These are phyloP conservation scores for Cryptoprocta ferox DNA, from an alignment of 2,797 vertebrate genomes.

Conservation along the genomic window DNA sequence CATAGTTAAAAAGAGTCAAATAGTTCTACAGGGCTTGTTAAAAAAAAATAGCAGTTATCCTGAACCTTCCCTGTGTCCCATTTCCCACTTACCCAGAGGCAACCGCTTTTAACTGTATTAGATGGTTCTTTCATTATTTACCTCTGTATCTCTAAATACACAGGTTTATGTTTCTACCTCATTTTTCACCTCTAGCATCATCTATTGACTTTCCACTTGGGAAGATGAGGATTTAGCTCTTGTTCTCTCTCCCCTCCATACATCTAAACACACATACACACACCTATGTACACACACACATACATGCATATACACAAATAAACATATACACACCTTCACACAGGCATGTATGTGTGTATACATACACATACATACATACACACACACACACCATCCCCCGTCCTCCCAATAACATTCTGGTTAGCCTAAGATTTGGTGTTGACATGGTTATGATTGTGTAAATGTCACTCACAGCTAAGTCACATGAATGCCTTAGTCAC, in stretches of 20 bases:
- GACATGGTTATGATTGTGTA: not conserved
- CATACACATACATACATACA: rapidly evolving
- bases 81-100: not conserved
- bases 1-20: not conserved
- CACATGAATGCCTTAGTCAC: not conserved
- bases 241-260: not conserved
- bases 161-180: not conserved
- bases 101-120: not conserved
- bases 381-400: rapidly evolving
- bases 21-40: not conserved
- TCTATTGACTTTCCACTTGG: not conserved
- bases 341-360: not conserved
- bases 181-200: not conserved
- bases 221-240: not conserved
- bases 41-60: not conserved
- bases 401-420: too few species aligned
- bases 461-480: not conserved
- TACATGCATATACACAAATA: not conserved
- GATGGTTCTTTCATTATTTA: not conserved
- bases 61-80: not conserved
- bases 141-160: not conserved
- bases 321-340: not conserved
- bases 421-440: not conserved
- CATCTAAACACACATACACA: not conserved
- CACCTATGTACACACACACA: not conserved